Percentiles rank a stretch among this genome's conserved stretches.
phyloP scores from a whole-genome alignment of 2,113 vertebrate species.

The Picathartes gymnocephalus region DNA sequence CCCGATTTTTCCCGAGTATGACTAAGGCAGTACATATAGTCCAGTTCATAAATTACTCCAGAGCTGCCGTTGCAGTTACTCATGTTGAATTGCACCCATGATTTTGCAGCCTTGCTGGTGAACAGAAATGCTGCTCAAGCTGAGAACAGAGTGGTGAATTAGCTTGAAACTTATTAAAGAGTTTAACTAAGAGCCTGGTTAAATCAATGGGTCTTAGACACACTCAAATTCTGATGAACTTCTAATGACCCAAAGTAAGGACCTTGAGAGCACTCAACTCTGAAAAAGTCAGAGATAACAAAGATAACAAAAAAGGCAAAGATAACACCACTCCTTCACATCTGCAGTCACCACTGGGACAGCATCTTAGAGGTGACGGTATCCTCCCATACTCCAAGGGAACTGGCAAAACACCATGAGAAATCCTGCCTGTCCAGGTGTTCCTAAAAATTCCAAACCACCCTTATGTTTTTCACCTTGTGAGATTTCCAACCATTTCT shows the following conservation, averaged over 20 bases:
- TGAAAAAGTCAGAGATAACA: not conserved
- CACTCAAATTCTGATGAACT: not conserved
- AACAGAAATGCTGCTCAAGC: not conserved
- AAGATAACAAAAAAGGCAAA: not conserved
- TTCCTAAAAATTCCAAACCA: not conserved
- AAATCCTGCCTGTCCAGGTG: not conserved
- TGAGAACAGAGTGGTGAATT: not conserved
- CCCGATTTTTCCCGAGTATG: not conserved
- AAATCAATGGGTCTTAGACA: not conserved
- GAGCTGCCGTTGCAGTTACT: not conserved
- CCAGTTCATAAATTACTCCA: not conserved
- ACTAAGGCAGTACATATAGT: not conserved
- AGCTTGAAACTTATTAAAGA: not conserved
- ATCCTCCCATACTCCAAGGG: not conserved
- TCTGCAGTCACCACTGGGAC: not conserved
- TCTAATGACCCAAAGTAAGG: not conserved
- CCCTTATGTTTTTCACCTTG: not conserved
- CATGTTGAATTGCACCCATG: not conserved
- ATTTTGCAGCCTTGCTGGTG: not conserved
- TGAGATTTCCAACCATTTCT: not conserved
- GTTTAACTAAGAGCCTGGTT: not conserved
- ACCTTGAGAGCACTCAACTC: not conserved
- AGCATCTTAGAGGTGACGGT: fast-evolving
- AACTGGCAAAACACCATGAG: not conserved
- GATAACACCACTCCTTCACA: not conserved